Conservation (phyloP, 2,888 invertebrate species). For the Marronus borbonicus region DNA sequence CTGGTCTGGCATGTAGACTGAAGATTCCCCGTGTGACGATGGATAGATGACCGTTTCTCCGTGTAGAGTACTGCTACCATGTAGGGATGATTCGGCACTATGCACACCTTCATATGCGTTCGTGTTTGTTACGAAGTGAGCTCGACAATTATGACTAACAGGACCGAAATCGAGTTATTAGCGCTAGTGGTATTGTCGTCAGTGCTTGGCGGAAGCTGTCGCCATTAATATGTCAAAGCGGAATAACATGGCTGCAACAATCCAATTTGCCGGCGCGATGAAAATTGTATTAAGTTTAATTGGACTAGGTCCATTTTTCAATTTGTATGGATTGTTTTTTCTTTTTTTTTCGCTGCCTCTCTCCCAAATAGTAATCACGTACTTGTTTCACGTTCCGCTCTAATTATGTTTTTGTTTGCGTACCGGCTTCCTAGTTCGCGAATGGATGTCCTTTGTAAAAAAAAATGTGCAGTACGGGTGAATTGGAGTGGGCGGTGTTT, state of each 20-base stretch:
- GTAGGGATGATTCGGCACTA: not conserved
- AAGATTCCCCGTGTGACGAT: not conserved
- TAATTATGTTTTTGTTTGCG: constrained; percentile 30
- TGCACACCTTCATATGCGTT: not conserved
- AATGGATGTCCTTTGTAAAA: not conserved
- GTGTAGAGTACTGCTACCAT: not conserved
- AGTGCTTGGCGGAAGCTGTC: constrained; percentile 56
- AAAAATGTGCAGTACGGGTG: not conserved
- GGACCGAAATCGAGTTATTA: constrained; percentile 50
- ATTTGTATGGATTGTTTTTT: constrained; percentile 52
- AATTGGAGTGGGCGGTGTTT: not conserved
- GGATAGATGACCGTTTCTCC: constrained; percentile 2
- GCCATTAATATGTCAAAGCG: constrained; percentile 59
- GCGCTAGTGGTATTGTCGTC: constrained; percentile 53
- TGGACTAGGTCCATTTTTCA: constrained; percentile 58
- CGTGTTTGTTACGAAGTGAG: constrained; percentile 36
- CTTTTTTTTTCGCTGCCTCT: constrained; percentile 12
- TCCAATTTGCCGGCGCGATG: constrained; percentile 59
- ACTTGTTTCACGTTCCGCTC: constrained; percentile 11
- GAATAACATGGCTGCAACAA: constrained; percentile 57
- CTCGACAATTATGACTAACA: constrained; percentile 49
- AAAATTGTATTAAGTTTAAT: constrained; percentile 61
- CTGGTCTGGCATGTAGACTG: not conserved
- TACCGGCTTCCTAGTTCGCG: not conserved
- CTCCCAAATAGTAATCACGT: constrained; percentile 22